These are phyloP conservation scores for Heliconius aoede DNA, from an alignment of 2,888 invertebrate genomes.

Conservation along the genomic window DNA sequence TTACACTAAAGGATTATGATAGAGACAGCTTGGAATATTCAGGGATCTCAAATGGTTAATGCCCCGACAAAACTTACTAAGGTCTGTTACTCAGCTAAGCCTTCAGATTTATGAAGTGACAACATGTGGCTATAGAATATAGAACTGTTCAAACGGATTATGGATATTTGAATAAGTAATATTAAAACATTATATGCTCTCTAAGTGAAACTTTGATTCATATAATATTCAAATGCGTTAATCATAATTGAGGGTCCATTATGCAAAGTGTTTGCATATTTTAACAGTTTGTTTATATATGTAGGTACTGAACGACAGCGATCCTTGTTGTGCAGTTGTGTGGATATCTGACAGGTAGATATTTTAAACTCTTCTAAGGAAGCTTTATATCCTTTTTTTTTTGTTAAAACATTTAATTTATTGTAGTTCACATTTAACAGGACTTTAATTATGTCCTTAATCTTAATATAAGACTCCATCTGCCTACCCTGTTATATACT, in stretches of 20 bases:
- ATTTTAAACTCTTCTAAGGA: too few species aligned
- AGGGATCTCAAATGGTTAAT: conserved; percentile 43
- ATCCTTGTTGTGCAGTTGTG: background rate
- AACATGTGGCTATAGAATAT: conserved; percentile 48
- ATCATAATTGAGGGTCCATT: conserved; percentile 27
- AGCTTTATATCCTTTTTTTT: background rate
- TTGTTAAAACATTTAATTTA: too few species aligned
- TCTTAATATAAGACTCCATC: background rate
- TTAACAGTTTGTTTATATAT: background rate
- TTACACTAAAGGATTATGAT: conserved; percentile 38
- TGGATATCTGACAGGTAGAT: background rate
- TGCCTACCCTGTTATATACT: background rate
- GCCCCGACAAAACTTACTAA: conserved; percentile 45
- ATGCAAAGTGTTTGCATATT: conserved; percentile 26
- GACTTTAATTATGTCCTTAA: background rate
- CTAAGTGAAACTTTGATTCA: conserved; percentile 18
- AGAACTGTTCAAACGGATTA: conserved; percentile 40
- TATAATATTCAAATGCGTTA: conserved; percentile 25
- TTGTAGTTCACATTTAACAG: too few species aligned
- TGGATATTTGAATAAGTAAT: conserved; percentile 41
- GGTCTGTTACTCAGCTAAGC: conserved; percentile 45
- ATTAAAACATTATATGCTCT: conserved; percentile 27
- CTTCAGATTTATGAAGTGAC: conserved; percentile 49
- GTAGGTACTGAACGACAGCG: background rate
- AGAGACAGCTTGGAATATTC: conserved; percentile 38